A percentile compares a stretch with the other conserved stretches of the same genome.
These are phyloP conservation scores for Xylocopa sonorina DNA, from an alignment of 1,140 invertebrate genomes.

Conservation along the genomic window DNA sequence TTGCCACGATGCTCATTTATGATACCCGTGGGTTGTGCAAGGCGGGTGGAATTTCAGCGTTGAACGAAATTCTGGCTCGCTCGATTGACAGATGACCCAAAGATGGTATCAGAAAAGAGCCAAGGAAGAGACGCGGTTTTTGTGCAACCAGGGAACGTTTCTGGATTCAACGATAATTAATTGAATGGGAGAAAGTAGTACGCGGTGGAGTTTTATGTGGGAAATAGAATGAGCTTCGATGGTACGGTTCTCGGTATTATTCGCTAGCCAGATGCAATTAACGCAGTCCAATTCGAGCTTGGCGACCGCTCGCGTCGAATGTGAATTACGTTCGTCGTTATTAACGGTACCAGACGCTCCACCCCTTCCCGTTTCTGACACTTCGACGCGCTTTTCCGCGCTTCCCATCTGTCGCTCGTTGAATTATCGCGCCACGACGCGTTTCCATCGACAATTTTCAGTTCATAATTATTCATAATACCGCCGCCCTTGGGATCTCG, in stretches of 20 bases:
- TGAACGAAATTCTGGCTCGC: background rate
- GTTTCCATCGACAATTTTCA: background rate
- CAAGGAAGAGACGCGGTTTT: too few species aligned
- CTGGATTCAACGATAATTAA: too few species aligned
- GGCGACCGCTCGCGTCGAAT: background rate
- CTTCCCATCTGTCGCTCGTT: background rate
- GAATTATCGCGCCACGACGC: conserved; percentile 8
- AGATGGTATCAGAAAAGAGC: too few species aligned
- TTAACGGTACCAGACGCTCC: conserved; percentile 35
- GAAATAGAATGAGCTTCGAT: too few species aligned
- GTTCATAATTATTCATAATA: background rate
- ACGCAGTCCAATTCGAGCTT: background rate
- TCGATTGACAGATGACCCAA: background rate
- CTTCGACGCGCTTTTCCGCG: background rate
- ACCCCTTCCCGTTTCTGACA: conserved; percentile 2
- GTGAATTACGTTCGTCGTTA: conserved; percentile 24
- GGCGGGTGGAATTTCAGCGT: background rate
- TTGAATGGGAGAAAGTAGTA: too few species aligned
- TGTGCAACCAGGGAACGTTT: too few species aligned
- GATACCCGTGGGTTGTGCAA: background rate
- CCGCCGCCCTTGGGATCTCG: background rate
- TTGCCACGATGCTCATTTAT: background rate
- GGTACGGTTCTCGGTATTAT: too few species aligned
- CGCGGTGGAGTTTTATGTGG: background rate
- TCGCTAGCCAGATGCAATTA: background rate